Evolutionary conservation across 64 coral and sea anemone genomes (phyloP).

Genomic region (Pachyseris speciosa): DNA sequence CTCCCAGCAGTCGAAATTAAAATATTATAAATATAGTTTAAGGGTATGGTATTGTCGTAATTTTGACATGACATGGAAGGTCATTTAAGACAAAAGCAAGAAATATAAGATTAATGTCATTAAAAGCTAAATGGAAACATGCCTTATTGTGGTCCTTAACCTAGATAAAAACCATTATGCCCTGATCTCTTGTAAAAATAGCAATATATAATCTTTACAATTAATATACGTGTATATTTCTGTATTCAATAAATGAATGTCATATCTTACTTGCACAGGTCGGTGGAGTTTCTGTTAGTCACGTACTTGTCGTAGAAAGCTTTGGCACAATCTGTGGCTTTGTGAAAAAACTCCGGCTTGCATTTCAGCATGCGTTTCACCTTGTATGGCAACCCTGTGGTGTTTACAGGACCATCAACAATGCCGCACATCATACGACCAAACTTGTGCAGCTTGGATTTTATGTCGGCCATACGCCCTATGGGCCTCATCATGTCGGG

Average conservation of each 20-base stretch:
- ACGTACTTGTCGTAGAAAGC: slow-evolving; percentile 29
- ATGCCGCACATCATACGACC: slow-evolving; percentile 47
- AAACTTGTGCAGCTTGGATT: slow-evolving; percentile 17
- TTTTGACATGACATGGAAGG: no score
- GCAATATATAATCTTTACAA: no score
- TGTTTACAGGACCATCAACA: slow-evolving; percentile 12
- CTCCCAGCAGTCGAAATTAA: no score
- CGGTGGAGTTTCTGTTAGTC: not conserved
- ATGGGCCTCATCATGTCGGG: not conserved
- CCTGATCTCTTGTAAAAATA: no score
- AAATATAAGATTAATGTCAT: not conserved
- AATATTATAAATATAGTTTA: no score
- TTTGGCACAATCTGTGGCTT: slow-evolving; percentile 40
- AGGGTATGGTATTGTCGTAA: no score
- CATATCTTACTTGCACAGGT: slow-evolving; percentile 60
- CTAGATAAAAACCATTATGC: no score
- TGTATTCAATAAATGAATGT: no score
- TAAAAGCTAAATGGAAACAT: not conserved
- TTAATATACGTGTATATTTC: no score
- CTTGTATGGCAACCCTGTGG: slow-evolving; percentile 24
- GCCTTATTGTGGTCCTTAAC: no score
- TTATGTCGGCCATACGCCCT: slow-evolving; percentile 36
- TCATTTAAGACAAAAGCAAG: not conserved
- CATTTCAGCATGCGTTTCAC: slow-evolving; percentile 43
- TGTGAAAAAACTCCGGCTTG: slow-evolving; percentile 37